Evolutionary conservation across 1,140 invertebrate species (phyloP).

Genomic region (Ceratosolen solmsi): DNA sequence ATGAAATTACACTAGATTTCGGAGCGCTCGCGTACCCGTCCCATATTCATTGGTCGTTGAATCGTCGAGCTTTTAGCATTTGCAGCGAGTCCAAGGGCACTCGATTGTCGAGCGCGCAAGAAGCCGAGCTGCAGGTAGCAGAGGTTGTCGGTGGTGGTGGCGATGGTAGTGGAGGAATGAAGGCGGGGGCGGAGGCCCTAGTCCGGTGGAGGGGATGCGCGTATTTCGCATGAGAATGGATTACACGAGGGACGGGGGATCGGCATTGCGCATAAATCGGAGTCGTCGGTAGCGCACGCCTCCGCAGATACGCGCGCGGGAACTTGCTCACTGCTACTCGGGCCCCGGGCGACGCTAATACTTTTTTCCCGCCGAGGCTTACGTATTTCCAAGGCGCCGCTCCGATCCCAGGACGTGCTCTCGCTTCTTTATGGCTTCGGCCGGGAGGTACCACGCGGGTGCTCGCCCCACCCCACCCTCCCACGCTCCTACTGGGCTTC

Average conservation of each 20-base stretch:
- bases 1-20: no score
- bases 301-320: not conserved
- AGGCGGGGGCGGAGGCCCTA: no score
- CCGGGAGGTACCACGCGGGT: not conserved
- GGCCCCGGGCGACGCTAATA: not conserved
- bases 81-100: no score
- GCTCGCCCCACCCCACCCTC: not conserved
- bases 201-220: no score
- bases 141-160: no score
- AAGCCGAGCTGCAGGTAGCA: no score
- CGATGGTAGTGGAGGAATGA: no score
- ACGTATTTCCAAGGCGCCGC: conserved; percentile 29
- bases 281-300: conserved; percentile 16
- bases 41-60: no score
- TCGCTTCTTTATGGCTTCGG: conserved; percentile 18
- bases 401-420: not conserved
- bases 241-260: not conserved
- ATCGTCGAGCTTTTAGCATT: no score
- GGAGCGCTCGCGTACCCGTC: no score
- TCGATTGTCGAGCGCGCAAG: no score
- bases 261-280: conserved; percentile 35
- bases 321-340: not conserved
- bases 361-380: not conserved
- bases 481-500: no score
- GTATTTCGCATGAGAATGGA: not conserved